Conservation (phyloP, 2,888 invertebrate species). For the Pachycephus smyrnensis region DNA sequence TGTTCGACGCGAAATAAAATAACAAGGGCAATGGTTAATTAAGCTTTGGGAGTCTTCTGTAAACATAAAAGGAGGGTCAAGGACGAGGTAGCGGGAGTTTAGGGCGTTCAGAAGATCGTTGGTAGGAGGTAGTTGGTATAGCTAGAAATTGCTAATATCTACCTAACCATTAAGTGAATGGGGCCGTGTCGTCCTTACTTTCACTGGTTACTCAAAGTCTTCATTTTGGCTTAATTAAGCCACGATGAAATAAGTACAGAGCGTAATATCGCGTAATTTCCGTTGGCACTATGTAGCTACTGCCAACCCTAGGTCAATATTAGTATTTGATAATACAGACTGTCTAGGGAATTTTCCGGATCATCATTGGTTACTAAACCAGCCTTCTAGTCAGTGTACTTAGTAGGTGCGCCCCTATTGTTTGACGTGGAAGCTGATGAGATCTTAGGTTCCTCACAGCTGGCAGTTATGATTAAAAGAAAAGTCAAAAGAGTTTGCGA, state of each 20-base stretch:
- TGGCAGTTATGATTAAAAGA: not conserved
- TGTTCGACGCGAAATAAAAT: not conserved
- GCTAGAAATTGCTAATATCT: not conserved
- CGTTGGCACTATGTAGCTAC: not conserved
- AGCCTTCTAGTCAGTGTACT: not conserved
- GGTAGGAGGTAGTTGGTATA: too few species aligned
- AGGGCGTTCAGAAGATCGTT: not conserved
- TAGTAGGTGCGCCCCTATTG: not conserved
- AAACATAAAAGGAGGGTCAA: not conserved
- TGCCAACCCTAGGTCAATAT: not conserved
- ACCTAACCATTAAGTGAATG: not conserved
- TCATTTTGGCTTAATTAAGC: not conserved
- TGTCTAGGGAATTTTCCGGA: not conserved
- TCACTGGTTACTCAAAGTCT: not conserved
- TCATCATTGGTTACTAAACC: not conserved
- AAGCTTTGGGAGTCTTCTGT: not conserved
- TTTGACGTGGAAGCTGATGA: not conserved
- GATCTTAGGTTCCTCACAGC: not conserved
- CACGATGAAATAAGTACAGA: not conserved
- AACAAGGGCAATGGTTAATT: slow-evolving; percentile 6
- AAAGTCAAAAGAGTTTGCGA: not conserved
- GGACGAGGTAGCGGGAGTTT: not conserved
- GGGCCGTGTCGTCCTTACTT: not conserved
- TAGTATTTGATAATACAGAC: not conserved
- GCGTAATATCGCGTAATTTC: not conserved